phyloP scores from a whole-genome alignment of 64 coral and sea anemone species.

The Trachythela sp. region DNA sequence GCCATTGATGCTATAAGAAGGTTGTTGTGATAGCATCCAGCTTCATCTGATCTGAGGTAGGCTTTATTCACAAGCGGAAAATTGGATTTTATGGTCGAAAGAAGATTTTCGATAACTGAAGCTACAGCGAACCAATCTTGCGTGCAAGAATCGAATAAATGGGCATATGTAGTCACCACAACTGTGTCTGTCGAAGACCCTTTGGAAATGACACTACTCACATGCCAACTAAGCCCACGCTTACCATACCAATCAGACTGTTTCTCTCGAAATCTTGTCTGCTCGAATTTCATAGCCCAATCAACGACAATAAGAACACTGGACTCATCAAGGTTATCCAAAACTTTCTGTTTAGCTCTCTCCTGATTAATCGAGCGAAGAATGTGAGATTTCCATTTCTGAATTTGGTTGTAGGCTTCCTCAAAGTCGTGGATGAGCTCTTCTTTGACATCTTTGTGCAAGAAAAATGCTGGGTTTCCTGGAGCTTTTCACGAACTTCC shows the following conservation, averaged over 20 bases:
- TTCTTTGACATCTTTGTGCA: conserved; percentile 28
- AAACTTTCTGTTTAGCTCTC: conserved; percentile 26
- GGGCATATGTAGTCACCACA: conserved; percentile 10
- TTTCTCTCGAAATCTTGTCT: conserved; percentile 31
- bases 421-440: conserved; percentile 31
- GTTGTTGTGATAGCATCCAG: conserved; percentile 39
- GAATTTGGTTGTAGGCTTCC: neutral
- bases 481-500: neutral
- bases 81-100: conserved; percentile 12
- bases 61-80: neutral
- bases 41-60: conserved; percentile 28
- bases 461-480: neutral
- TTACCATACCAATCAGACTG: conserved; percentile 47
- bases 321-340: conserved; percentile 11
- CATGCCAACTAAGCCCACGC: conserved; percentile 35
- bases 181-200: neutral
- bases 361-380: conserved; percentile 34
- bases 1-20: conserved; percentile 12
- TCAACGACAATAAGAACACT: conserved; percentile 18
- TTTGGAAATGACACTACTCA: neutral
- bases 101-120: conserved; percentile 20
- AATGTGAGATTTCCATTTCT: conserved; percentile 37
- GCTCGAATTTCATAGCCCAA: conserved; percentile 39
- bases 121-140: conserved; percentile 41
- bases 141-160: conserved; percentile 19